Evolutionary conservation across 2,888 invertebrate genomes (phyloP).

Genomic region (Thecophora atra): DNA sequence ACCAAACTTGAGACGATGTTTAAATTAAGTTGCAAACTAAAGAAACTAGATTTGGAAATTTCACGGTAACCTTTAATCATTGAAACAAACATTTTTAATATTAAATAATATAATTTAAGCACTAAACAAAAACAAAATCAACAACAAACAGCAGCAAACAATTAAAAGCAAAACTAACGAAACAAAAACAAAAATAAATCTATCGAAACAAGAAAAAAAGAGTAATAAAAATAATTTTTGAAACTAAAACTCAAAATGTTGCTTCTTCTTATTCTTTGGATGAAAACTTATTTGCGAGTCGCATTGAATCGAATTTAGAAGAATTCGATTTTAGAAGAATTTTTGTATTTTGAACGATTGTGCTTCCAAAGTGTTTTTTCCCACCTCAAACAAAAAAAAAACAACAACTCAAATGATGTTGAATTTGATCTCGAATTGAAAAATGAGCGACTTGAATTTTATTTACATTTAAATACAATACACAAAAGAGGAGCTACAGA

Average conservation of each 20-base stretch:
- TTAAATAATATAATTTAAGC: conserved; percentile 40
- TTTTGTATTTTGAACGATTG: conserved; percentile 52
- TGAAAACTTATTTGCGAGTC: neutral
- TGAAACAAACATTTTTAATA: too few species aligned
- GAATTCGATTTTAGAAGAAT: too few species aligned
- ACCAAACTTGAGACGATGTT: conserved; percentile 15
- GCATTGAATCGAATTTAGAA: too few species aligned
- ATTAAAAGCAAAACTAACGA: conserved; percentile 35
- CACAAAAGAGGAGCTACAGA: too few species aligned
- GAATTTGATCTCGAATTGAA: too few species aligned
- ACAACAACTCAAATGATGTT: too few species aligned
- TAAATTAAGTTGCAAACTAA: conserved; percentile 23
- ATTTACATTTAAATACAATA: too few species aligned
- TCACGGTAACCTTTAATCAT: conserved; percentile 33
- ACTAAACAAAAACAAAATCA: conserved; percentile 31
- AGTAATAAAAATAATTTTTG: conserved; percentile 37
- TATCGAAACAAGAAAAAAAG: conserved; percentile 36
- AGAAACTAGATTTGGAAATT: conserved; percentile 31
- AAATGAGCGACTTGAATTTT: too few species aligned
- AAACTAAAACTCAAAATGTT: conserved; percentile 43
- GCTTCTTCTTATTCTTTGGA: conserved; percentile 34
- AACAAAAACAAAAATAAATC: conserved; percentile 35
- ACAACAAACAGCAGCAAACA: conserved; percentile 30
- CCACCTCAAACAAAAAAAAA: too few species aligned
- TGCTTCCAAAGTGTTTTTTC: conserved; percentile 58